These are phyloP conservation scores for Ruditapes philippinarum DNA, from an alignment of 1,140 invertebrate genomes.

Conservation along the genomic window DNA sequence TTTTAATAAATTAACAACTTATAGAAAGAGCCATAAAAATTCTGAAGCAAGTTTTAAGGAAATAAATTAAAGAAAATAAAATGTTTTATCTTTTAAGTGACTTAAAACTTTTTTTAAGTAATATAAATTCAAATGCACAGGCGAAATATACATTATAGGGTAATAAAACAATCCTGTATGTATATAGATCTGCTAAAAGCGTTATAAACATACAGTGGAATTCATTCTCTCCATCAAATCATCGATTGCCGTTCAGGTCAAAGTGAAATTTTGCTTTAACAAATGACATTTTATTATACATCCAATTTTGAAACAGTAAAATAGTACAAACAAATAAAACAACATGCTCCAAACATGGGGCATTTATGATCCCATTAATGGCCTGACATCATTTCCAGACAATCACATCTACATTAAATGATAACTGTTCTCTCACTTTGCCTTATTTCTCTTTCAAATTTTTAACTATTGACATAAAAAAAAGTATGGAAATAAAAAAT, in stretches of 20 bases:
- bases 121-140: no score
- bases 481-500: no score
- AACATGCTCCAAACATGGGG: background rate
- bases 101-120: no score
- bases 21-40: no score
- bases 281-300: background rate
- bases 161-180: no score
- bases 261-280: background rate
- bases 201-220: background rate
- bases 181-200: no score
- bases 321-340: background rate
- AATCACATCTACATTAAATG: slow-evolving; percentile 16
- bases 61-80: no score
- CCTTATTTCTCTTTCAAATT: no score
- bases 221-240: background rate
- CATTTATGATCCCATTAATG: slow-evolving; percentile 2
- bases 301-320: slow-evolving; percentile 32
- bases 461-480: slow-evolving; percentile 1
- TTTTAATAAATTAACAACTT: no score
- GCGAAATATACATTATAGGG: no score
- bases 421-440: slow-evolving; percentile 14
- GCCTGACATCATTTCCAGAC: background rate
- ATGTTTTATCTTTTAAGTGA: no score
- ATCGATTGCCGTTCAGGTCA: background rate
- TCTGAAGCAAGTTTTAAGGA: no score